Evolutionary conservation across 1,140 invertebrate genomes (phyloP).

Genomic region (Zaprionus inermis): DNA sequence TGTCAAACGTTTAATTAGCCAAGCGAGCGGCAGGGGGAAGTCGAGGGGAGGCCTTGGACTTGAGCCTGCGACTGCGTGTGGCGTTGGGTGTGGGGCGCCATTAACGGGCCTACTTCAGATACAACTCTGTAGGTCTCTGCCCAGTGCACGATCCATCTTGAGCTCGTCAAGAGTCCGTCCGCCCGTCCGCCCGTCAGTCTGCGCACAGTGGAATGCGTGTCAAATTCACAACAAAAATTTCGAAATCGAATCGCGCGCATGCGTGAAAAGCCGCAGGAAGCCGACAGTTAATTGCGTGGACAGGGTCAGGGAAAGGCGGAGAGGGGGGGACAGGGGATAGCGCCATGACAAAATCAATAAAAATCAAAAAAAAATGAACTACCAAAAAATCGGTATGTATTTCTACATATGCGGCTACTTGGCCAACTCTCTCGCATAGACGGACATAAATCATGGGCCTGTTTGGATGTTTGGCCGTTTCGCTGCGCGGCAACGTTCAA

Average conservation of each 20-base stretch:
- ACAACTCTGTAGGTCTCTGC: slow-evolving; percentile 31
- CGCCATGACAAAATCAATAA: slow-evolving; percentile 66
- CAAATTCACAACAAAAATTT: slow-evolving; percentile 52
- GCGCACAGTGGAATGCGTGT: slow-evolving; percentile 69
- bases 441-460: slow-evolving; percentile 75
- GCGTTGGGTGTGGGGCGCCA: slow-evolving; percentile 22
- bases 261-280: slow-evolving; percentile 75
- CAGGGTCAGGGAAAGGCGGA: slow-evolving; percentile 14
- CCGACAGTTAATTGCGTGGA: slow-evolving; percentile 28
- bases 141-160: slow-evolving; percentile 61
- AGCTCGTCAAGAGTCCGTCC: slow-evolving; percentile 46
- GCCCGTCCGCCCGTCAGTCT: slow-evolving; percentile 51
- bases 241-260: slow-evolving; percentile 59
- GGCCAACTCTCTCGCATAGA: slow-evolving; percentile 1
- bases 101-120: slow-evolving; percentile 24
- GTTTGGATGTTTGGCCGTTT: slow-evolving; percentile 18
- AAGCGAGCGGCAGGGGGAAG: no score
- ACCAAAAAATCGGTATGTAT: slow-evolving; percentile 9
- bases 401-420: slow-evolving; percentile 39
- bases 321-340: slow-evolving; percentile 7
- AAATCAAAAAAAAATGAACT: slow-evolving; percentile 25
- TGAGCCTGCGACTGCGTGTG: slow-evolving; percentile 21
- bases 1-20: slow-evolving; percentile 75
- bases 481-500: slow-evolving; percentile 64
- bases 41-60: background rate